These are phyloP conservation scores for Lottia scabra DNA, from an alignment of 2,888 invertebrate genomes.

Conservation along the genomic window DNA sequence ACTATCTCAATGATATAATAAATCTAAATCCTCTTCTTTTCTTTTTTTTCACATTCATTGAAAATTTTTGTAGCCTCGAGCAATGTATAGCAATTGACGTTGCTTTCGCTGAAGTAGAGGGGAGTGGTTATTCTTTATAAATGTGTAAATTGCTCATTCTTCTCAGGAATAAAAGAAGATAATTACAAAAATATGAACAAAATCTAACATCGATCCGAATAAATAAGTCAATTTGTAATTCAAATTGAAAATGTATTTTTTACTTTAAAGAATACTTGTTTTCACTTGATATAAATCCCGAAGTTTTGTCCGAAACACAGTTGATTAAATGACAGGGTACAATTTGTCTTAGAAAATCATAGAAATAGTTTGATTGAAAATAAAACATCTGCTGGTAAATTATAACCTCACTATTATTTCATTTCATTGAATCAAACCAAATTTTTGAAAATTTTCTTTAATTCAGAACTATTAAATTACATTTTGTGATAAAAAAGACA, in stretches of 20 bases:
- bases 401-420: too few relatives aligned
- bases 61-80: background rate
- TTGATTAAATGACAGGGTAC: too few relatives aligned
- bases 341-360: too few relatives aligned
- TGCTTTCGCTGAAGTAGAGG: slow-evolving; percentile 4
- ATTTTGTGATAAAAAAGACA: too few relatives aligned
- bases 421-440: too few relatives aligned
- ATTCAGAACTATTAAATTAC: too few relatives aligned
- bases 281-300: background rate
- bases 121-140: background rate
- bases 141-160: background rate
- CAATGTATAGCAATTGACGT: background rate
- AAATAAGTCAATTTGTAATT: slow-evolving; percentile 1
- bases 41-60: background rate
- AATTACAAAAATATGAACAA: slow-evolving; percentile 2
- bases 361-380: too few relatives aligned
- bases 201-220: background rate
- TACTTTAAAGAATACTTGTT: background rate
- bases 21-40: background rate
- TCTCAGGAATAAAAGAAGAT: background rate
- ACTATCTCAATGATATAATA: slow-evolving; percentile 1
- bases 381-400: too few relatives aligned
- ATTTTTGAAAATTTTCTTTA: too few relatives aligned
- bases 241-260: background rate
- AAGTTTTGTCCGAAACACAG: too few relatives aligned